These are phyloP conservation scores for Bufo gargarizans DNA, from an alignment of 2,113 vertebrate genomes.

Conservation along the genomic window DNA sequence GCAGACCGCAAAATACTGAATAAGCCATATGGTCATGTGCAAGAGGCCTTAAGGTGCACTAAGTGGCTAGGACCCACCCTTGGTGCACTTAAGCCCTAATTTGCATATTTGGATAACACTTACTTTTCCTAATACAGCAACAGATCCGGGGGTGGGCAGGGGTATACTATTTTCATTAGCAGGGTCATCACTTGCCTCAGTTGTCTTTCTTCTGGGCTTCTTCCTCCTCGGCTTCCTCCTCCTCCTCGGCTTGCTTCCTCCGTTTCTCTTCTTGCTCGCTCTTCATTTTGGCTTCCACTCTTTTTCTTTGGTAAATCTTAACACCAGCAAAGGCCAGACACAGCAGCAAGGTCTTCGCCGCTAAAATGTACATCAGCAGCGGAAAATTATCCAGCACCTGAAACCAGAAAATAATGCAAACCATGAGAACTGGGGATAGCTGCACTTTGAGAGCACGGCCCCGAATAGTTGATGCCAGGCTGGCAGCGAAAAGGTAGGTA, in stretches of 20 bases:
- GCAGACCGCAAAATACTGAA: too few species aligned
- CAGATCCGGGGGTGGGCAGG: too few species aligned
- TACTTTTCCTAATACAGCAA: too few species aligned
- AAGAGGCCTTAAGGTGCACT: too few species aligned
- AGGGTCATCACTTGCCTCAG: neutral
- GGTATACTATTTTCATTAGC: too few species aligned
- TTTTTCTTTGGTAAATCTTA: slow-evolving; percentile 89
- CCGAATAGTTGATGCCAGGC: neutral
- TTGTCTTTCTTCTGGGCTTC: slow-evolving; percentile 39
- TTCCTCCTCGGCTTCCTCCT: slow-evolving; percentile 63
- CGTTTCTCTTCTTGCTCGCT: slow-evolving; percentile 68
- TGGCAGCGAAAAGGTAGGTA: neutral
- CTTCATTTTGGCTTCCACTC: slow-evolving; percentile 75
- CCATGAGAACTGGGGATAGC: neutral
- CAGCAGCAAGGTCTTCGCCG: slow-evolving; percentile 89
- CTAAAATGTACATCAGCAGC: slow-evolving; percentile 90
- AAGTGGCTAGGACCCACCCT: too few species aligned
- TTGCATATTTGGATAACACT: too few species aligned
- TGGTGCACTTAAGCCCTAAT: too few species aligned
- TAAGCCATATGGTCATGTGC: too few species aligned
- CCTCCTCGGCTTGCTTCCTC: slow-evolving; percentile 67
- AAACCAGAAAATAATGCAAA: slow-evolving; percentile 16
- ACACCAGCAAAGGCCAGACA: slow-evolving; percentile 88
- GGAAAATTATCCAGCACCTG: slow-evolving; percentile 90
- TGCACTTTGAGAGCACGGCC: neutral